Base-by-base conservation (phyloP, 1,140 invertebrate species). In the Drosophila bocki region DNA sequence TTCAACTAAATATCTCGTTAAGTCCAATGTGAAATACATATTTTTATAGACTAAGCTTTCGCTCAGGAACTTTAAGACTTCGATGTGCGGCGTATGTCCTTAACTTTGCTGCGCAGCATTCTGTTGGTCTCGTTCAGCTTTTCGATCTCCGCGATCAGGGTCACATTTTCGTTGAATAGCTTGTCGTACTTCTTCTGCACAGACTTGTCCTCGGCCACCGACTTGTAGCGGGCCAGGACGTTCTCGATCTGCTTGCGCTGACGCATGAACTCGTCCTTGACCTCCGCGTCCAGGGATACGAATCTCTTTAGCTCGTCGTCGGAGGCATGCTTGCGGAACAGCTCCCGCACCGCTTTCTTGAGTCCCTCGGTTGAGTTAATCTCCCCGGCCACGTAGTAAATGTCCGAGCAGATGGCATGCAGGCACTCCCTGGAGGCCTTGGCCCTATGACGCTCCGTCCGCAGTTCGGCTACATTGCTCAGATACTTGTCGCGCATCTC, bases 181-280 rank as follows among this genome's bases (percentile, higher is more conserved):
- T 91, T 86, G 17, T 91, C 81, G 42, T 77, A 91, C 42, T 91
- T 82, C 50, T 56, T 69, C 48, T 92, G 77, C 12, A 78, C 67
- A 6, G 48, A 60, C 41, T 92, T 92, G 29, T 91, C 71, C 42
- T 78, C 81, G 2, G 78, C 77, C 12, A 81, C 80, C 6, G 75
- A 57, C 50, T 93, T 94, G 12, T 94, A 93, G 0, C 94, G 94
- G 2, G 94, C 94, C 8, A 98, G 93, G 9, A 96, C 96, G 54
- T 94, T 95, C 92, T 98, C 97, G 15, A 97, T 93, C 82, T 97
- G 96, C 72, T 96, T 95, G 22, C 96, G 93, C 91, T 98, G 97
- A 13, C 96, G 94, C 59, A 95, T 94, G 83, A 97, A 96, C 92
- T 98, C 97, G 39, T 95, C 95, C 45, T 96, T 95, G 4, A 96